A percentile compares a stretch with the other conserved stretches of the same genome.
Conservation (phyloP, 2,888 invertebrate genomes). For the Phymatocera aterrima region DNA sequence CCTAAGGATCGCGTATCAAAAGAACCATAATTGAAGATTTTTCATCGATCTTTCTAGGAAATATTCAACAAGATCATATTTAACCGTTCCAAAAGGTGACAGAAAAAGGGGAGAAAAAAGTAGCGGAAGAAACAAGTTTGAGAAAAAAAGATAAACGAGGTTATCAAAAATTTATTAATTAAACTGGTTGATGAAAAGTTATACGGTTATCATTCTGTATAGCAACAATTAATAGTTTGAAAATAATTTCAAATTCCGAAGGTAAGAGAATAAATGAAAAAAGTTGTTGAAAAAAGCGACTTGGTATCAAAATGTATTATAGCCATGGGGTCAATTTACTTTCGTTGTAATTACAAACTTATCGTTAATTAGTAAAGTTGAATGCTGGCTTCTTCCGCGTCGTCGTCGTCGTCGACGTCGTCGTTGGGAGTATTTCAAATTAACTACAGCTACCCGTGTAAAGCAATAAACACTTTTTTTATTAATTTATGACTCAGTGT, state of each 20-base stretch:
- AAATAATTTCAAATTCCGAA: constrained; percentile 11
- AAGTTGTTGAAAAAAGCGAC: background rate
- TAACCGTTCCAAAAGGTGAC: background rate
- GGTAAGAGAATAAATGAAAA: background rate
- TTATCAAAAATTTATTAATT: too few relatives aligned
- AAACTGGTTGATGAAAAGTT: too few relatives aligned
- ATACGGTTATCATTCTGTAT: background rate
- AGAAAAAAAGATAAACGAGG: background rate
- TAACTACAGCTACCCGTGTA: constrained; percentile 32
- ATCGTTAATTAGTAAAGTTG: constrained; percentile 41
- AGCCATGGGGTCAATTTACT: constrained; percentile 15
- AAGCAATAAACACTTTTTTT: constrained; percentile 43
- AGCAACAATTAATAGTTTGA: background rate
- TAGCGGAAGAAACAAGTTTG: too few relatives aligned
- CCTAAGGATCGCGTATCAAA: constrained; percentile 19
- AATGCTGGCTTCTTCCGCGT: constrained; percentile 6
- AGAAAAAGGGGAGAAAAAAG: too few relatives aligned
- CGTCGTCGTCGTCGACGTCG: background rate
- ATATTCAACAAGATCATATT: background rate
- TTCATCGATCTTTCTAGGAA: constrained; percentile 10
- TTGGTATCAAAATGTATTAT: background rate
- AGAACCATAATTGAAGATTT: constrained; percentile 20
- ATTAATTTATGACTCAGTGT: constrained; percentile 70
- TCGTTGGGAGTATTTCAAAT: constrained; percentile 35
- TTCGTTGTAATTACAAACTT: constrained; percentile 40